Percentiles rank a stretch among this genome's conserved stretches.
phyloP scores from a whole-genome alignment of 2,888 invertebrate genomes.

The Arrhopalites spinosus region DNA sequence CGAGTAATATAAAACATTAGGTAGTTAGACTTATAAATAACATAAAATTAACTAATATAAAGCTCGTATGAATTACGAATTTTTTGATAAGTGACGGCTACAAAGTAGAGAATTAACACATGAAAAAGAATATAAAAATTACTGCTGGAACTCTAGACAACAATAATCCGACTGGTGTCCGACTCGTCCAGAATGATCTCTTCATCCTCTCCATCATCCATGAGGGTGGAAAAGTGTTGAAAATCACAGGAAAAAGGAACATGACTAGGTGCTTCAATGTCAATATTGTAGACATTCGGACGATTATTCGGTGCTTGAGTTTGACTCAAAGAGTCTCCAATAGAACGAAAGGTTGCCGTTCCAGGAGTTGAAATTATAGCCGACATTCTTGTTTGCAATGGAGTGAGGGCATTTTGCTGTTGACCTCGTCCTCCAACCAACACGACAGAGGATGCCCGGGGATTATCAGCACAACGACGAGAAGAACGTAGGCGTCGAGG shows the following conservation, averaged over 20 bases:
- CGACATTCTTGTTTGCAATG: neutral
- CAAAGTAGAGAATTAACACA: no score
- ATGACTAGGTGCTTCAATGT: neutral
- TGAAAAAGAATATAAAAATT: no score
- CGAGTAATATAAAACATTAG: no score
- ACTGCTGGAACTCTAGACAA: no score
- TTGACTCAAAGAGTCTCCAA: neutral
- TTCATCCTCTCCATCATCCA: neutral
- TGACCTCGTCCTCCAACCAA: neutral
- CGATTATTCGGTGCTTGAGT: neutral
- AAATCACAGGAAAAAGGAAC: neutral
- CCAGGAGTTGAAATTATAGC: neutral
- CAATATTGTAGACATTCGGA: neutral
- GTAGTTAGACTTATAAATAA: no score
- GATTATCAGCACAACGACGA: neutral
- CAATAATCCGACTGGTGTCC: slow-evolving; percentile 27
- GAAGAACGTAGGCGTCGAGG: neutral
- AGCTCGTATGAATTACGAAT: no score
- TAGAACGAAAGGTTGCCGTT: neutral
- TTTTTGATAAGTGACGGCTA: no score
- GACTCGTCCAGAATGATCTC: slow-evolving; percentile 11
- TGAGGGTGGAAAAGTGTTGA: neutral
- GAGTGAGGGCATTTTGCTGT: neutral
- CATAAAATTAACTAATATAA: no score
- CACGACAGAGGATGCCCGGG: neutral